A percentile compares a stretch with the other conserved stretches of the same genome.
phyloP scores from a whole-genome alignment of 2,797 vertebrate species.

The Bufotes viridis region DNA sequence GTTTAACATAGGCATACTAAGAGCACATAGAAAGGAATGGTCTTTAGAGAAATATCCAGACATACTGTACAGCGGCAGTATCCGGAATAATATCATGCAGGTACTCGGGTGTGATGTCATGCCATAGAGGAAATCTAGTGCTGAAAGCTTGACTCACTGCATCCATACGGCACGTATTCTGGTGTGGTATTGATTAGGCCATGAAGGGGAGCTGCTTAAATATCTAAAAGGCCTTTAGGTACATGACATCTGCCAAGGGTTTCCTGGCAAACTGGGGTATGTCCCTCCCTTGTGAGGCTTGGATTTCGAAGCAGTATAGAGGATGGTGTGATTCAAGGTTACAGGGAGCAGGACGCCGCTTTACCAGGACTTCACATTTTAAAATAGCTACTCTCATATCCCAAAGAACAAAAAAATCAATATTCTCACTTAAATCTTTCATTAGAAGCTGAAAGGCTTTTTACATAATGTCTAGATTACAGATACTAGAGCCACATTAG shows the following conservation, averaged over 20 bases:
- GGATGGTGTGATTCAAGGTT: constrained; percentile 76
- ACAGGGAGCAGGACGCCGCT: constrained; percentile 67
- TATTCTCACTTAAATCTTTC: constrained; percentile 3
- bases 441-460: not conserved
- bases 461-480: constrained; percentile 45
- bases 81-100: not conserved
- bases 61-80: not conserved
- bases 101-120: not conserved
- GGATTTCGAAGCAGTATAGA: constrained; percentile 66
- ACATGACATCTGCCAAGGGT: not conserved
- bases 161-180: not conserved
- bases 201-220: not conserved
- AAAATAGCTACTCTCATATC: constrained; percentile 56
- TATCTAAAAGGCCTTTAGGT: not conserved
- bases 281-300: constrained; percentile 24
- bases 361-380: constrained; percentile 19
- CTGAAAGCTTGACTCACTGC: not conserved
- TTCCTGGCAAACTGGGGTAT: constrained; percentile 3
- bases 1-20: not conserved
- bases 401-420: constrained; percentile 39
- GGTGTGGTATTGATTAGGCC: not conserved
- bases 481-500: constrained; percentile 15
- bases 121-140: no score
- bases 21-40: not conserved
- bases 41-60: no score